Conservation (phyloP, 2,888 invertebrate species). For the Drosophila algonquin region DNA sequence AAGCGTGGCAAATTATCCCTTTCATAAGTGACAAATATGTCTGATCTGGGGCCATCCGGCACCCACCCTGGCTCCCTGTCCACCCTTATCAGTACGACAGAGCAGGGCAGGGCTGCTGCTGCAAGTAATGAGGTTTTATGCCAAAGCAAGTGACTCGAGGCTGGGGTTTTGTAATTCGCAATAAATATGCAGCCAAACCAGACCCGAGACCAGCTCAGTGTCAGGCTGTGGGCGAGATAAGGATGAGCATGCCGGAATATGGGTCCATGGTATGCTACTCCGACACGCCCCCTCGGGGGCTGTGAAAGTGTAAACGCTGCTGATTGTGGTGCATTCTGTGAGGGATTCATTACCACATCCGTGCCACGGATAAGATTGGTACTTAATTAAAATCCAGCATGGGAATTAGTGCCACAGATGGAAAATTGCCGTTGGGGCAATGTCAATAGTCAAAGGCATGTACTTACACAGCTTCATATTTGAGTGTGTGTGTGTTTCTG, state of each 20-base stretch:
- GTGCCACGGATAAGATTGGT: slow-evolving; percentile 17
- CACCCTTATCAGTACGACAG: slow-evolving; percentile 59
- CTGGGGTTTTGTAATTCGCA: slow-evolving; percentile 65
- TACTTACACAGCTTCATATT: neutral
- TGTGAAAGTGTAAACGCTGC: slow-evolving; percentile 1
- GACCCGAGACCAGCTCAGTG: neutral
- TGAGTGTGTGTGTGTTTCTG: no score
- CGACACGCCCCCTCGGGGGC: slow-evolving; percentile 8
- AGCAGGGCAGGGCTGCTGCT: slow-evolving; percentile 49
- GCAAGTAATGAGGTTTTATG: slow-evolving; percentile 76
- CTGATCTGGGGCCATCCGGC: neutral
- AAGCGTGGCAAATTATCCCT: slow-evolving; percentile 76
- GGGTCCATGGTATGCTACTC: neutral
- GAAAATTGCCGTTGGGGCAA: slow-evolving; percentile 9
- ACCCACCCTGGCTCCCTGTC: neutral
- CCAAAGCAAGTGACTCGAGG: slow-evolving; percentile 49
- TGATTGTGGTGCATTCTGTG: slow-evolving; percentile 9
- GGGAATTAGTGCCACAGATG: neutral
- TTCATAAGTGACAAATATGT: slow-evolving; percentile 78
- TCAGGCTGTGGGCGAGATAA: slow-evolving; percentile 27
- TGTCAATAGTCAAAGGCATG: slow-evolving; percentile 4
- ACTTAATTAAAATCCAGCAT: slow-evolving; percentile 26
- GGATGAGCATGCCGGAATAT: neutral
- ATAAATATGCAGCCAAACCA: slow-evolving; percentile 67
- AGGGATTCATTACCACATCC: slow-evolving; percentile 12